Percentiles rank a stretch among this genome's conserved stretches.
phyloP scores from a whole-genome alignment of 2,797 vertebrate species.

The Hypotaenidia okinawae region DNA sequence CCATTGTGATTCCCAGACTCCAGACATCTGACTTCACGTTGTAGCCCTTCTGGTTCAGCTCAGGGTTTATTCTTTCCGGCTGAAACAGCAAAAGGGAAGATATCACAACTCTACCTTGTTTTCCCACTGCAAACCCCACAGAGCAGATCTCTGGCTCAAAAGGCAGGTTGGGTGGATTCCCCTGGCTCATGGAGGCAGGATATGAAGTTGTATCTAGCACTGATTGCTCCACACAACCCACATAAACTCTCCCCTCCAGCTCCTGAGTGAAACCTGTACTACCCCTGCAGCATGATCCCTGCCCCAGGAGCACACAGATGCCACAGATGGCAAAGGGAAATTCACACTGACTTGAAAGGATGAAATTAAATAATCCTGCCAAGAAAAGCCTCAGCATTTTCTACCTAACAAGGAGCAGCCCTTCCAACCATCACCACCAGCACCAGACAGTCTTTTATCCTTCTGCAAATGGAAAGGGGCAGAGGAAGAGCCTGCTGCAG shows the following conservation, averaged over 20 bases:
- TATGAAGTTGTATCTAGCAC: background rate
- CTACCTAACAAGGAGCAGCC: background rate
- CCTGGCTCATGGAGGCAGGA: background rate
- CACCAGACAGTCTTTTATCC: background rate
- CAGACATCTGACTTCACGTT: constrained; percentile 84
- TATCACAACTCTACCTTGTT: background rate
- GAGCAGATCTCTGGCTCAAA: background rate
- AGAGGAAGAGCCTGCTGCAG: background rate
- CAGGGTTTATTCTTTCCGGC: constrained; percentile 84
- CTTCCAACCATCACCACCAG: background rate
- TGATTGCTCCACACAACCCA: background rate
- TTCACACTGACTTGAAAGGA: background rate
- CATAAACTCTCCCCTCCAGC: background rate
- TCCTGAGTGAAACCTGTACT: background rate
- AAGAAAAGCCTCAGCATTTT: constrained; percentile 5
- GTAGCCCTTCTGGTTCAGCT: constrained; percentile 84
- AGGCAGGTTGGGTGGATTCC: background rate
- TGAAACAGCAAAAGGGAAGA: constrained; percentile 33
- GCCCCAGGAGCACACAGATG: background rate
- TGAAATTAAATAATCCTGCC: background rate
- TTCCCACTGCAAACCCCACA: background rate
- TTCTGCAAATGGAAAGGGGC: background rate
- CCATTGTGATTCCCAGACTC: constrained; percentile 85
- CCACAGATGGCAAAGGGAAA: constrained; percentile 1
- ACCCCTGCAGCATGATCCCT: background rate